Percentiles rank a stretch among this genome's conserved stretches.
phyloP scores from a whole-genome alignment of 2,113 vertebrate genomes.

The Callorhinus ursinus region DNA sequence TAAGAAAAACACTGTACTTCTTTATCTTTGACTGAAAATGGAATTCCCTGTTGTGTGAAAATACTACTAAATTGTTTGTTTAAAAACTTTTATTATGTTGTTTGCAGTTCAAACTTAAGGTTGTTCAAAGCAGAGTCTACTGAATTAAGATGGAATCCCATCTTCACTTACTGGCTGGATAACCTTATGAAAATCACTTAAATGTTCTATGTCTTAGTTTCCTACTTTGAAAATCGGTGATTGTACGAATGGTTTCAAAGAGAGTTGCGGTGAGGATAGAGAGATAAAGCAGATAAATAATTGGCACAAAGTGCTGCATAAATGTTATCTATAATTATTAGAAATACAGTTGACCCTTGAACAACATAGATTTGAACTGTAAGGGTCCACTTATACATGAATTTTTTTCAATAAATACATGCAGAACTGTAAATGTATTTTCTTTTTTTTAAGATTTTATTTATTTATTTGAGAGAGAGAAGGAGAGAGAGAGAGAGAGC shows the following conservation, averaged over 20 bases:
- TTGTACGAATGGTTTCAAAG: background rate
- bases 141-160: background rate
- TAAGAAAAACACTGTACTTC: background rate
- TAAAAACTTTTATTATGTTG: background rate
- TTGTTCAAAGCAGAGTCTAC: background rate
- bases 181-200: background rate
- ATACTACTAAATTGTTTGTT: background rate
- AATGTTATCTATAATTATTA: background rate
- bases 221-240: background rate
- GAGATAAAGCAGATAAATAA: background rate
- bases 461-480: too few relatives aligned
- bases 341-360: background rate
- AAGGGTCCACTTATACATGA: background rate
- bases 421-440: background rate
- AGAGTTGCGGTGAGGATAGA: background rate
- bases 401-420: background rate
- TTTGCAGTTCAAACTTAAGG: conserved; percentile 36
- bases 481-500: too few relatives aligned
- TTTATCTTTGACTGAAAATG: background rate
- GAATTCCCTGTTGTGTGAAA: background rate
- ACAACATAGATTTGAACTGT: background rate
- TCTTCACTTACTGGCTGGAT: background rate
- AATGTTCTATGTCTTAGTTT: background rate
- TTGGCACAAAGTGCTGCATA: background rate
- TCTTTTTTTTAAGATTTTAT: background rate